Evolutionary conservation across 2,797 vertebrate species (phyloP).

Genomic region (Sebastes minor): DNA sequence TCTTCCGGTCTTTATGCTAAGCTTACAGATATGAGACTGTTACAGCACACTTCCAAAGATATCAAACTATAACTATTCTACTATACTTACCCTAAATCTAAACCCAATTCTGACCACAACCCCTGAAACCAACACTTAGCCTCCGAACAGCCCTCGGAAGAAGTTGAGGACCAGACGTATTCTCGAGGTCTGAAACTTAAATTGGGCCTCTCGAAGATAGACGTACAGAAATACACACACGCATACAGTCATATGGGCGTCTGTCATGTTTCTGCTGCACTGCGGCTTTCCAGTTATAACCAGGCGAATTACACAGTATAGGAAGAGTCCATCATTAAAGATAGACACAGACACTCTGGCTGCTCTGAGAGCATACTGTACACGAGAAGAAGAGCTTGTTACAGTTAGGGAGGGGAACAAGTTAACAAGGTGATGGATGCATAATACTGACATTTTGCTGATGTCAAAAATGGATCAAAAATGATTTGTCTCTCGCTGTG

Average conservation of each 20-base stretch:
- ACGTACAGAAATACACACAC: conserved; percentile 31
- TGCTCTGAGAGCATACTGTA: background rate
- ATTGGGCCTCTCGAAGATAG: conserved; percentile 20
- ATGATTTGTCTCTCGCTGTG: background rate
- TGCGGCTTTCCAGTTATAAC: conserved; percentile 81
- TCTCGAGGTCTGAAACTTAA: background rate
- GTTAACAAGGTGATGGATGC: too few relatives aligned
- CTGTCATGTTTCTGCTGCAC: conserved; percentile 40
- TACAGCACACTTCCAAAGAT: background rate
- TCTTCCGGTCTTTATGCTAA: background rate
- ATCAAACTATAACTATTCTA: background rate
- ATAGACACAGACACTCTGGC: conserved; percentile 44
- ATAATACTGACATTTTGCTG: too few relatives aligned
- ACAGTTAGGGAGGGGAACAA: background rate
- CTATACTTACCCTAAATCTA: background rate
- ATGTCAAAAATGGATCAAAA: too few relatives aligned
- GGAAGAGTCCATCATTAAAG: conserved; percentile 75
- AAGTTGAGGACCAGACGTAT: background rate
- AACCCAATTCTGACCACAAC: background rate
- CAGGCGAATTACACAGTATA: conserved; percentile 76
- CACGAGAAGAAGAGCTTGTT: background rate
- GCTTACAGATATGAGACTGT: background rate
- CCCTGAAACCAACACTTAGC: background rate
- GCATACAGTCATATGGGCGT: conserved; percentile 44
- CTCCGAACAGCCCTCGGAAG: background rate